These are phyloP conservation scores for Tyrannus savana DNA, from an alignment of 2,113 vertebrate genomes.

Conservation along the genomic window DNA sequence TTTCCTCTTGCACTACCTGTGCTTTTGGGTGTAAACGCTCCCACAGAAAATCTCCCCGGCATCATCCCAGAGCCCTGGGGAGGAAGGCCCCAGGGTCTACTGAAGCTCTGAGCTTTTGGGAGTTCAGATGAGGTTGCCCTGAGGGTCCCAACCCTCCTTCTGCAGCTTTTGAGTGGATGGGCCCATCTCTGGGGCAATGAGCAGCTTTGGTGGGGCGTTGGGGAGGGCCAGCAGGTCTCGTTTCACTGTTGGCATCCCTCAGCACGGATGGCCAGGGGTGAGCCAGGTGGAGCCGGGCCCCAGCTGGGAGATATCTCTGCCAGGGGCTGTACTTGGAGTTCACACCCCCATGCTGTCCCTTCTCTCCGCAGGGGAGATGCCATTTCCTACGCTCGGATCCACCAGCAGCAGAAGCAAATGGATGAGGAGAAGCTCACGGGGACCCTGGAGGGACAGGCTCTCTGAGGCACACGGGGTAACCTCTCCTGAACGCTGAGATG, in stretches of 20 bases:
- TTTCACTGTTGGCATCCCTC: not conserved
- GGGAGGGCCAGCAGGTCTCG: not conserved
- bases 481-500: not conserved
- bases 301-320: not conserved
- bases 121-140: not conserved
- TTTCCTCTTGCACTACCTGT: fast-evolving
- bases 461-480: constrained; percentile 49
- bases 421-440: constrained; percentile 86
- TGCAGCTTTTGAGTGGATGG: not conserved
- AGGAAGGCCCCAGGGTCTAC: not conserved
- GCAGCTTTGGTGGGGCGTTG: not conserved
- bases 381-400: constrained; percentile 89
- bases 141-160: not conserved
- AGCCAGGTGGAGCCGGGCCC: not conserved
- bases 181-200: not conserved
- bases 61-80: not conserved
- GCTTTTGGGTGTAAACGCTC: not conserved
- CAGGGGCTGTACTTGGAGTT: not conserved
- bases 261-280: fast-evolving
- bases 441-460: constrained; percentile 72
- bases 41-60: not conserved
- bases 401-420: constrained; percentile 89
- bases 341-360: fast-evolving
- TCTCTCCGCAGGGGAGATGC: constrained; percentile 85
- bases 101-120: not conserved